Conservation (phyloP, 1,140 invertebrate genomes). For the Nilaparvata lugens region DNA sequence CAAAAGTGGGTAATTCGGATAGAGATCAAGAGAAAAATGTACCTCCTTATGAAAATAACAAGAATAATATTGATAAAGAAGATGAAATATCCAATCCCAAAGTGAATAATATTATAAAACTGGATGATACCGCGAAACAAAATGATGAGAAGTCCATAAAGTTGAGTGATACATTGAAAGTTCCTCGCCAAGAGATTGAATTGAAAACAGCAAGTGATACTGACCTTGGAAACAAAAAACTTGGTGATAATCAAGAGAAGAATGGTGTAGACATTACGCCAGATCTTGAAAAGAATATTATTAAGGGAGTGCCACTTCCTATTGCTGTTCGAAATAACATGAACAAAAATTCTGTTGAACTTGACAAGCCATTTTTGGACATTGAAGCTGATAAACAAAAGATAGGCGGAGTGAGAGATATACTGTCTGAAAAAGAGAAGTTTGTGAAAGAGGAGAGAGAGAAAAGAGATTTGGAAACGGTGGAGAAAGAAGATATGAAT, state of each 20-base stretch:
- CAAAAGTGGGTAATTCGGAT: conserved; percentile 1
- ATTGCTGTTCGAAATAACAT: conserved; percentile 13
- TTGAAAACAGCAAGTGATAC: neutral
- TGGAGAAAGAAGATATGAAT: conserved; percentile 3
- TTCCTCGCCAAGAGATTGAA: neutral
- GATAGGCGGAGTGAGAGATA: conserved; percentile 2
- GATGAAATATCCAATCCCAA: neutral
- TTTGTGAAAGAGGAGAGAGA: conserved; percentile 29
- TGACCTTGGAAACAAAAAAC: neutral
- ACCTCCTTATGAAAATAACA: no score
- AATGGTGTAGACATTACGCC: neutral
- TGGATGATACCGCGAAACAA: conserved; percentile 33
- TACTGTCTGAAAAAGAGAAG: conserved; percentile 5
- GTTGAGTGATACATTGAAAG: neutral
- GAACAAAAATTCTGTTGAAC: neutral
- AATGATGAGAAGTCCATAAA: conserved; percentile 14
- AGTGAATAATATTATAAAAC: conserved; percentile 17
- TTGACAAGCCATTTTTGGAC: neutral
- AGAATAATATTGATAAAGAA: no score
- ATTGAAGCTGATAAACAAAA: neutral
- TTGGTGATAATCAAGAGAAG: neutral
- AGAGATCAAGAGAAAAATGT: neutral
- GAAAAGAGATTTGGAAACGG: conserved; percentile 26
- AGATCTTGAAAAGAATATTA: conserved; percentile 17
- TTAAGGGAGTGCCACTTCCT: conserved; percentile 20